Conservation (phyloP, 1,140 invertebrate species). For the Stegodyphus mimosarum region DNA sequence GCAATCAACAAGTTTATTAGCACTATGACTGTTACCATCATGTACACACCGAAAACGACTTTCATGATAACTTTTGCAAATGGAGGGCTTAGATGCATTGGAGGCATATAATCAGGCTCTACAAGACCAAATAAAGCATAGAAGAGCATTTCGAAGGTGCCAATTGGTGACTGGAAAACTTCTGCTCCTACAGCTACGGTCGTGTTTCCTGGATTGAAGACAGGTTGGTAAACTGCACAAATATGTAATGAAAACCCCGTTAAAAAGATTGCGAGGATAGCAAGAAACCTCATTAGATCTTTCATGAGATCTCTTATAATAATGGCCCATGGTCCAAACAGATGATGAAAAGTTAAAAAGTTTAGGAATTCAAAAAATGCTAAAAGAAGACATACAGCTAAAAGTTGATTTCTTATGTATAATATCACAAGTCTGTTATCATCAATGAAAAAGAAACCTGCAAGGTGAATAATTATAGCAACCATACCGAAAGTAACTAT, state of each 20-base stretch:
- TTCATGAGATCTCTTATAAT: constrained; percentile 73
- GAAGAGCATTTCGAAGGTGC: constrained; percentile 96
- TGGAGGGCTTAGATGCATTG: constrained; percentile 70
- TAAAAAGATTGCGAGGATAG: constrained; percentile 96
- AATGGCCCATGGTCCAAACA: constrained; percentile 96
- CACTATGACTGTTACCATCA: constrained; percentile 97
- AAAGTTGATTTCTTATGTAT: constrained; percentile 95
- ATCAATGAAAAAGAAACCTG: constrained; percentile 71
- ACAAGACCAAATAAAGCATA: constrained; percentile 98
- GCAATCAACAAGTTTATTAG: constrained; percentile 98
- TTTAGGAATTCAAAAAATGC: constrained; percentile 98
- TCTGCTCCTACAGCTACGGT: constrained; percentile 57
- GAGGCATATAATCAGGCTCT: constrained; percentile 78
- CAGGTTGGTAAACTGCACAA: constrained; percentile 66
- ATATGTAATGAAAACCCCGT: constrained; percentile 98
- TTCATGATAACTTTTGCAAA: constrained; percentile 72
- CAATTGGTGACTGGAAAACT: constrained; percentile 85
- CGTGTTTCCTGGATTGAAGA: constrained; percentile 64
- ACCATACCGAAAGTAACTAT: constrained; percentile 92
- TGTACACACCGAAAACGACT: constrained; percentile 92
- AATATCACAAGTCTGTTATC: constrained; percentile 68
- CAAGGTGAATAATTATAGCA: constrained; percentile 88
- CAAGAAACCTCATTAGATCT: constrained; percentile 94
- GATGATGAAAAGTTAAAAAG: constrained; percentile 96
- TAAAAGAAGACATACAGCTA: constrained; percentile 91